Conservation (phyloP, 2,113 vertebrate genomes). For the Psittacara wagleri region DNA sequence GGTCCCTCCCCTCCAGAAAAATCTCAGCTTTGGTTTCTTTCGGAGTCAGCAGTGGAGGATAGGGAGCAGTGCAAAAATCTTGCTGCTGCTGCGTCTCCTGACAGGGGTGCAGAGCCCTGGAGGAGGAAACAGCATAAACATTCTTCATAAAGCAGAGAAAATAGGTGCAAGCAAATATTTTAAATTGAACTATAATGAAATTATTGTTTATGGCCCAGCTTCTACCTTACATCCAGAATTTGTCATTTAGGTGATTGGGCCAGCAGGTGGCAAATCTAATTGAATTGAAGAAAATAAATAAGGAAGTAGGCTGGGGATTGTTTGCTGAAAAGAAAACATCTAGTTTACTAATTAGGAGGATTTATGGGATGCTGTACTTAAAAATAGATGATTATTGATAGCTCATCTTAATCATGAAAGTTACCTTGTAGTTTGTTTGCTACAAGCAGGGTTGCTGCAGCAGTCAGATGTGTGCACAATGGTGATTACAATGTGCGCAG, state of each 20-base stretch:
- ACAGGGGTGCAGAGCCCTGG: not conserved
- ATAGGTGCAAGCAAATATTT: constrained; percentile 39
- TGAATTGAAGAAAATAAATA: constrained; percentile 58
- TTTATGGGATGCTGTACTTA: constrained; percentile 55
- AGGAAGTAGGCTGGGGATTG: constrained; percentile 50
- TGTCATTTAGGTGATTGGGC: constrained; percentile 62
- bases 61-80: not conserved
- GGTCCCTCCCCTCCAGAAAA: not conserved
- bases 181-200: constrained; percentile 49
- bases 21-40: not conserved
- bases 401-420: not conserved
- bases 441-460: not conserved
- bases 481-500: accelerated
- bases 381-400: constrained; percentile 53
- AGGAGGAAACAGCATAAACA: not conserved
- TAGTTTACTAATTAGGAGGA: constrained; percentile 55
- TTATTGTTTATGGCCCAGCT: constrained; percentile 51
- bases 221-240: constrained; percentile 55
- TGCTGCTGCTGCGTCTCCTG: not conserved
- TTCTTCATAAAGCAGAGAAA: constrained; percentile 8
- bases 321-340: constrained; percentile 52
- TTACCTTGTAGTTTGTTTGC: not conserved
- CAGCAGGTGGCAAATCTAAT: constrained; percentile 65
- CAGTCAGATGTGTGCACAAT: not conserved
- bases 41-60: not conserved